Evolutionary conservation across 2,888 invertebrate genomes (phyloP), one percentile per base, ranked within the genome.

Genomic region (Ashinkailepas kermadecensis): DNA sequence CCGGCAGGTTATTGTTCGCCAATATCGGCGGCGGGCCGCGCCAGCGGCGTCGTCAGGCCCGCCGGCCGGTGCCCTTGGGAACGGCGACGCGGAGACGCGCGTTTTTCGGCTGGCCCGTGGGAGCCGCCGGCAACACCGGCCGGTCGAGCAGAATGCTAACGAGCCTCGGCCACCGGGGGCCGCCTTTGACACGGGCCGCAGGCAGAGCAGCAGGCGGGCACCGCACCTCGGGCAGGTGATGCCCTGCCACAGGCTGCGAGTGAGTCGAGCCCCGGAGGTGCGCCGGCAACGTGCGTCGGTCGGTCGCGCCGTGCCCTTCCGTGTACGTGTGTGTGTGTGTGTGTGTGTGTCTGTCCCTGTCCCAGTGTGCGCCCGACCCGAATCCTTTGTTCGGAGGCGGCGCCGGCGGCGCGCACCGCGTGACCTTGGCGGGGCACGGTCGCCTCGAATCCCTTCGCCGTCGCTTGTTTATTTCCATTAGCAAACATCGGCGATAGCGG

Each of bases 1-100:
- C 54, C 74, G 74, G 7, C 74, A 74, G 74, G 74, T 74, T 74
- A 74, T 74, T 74, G 74, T 74, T 74, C 74, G 74, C 74, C 74
- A 74, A 74, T 74, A 74, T 56, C 39, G 39, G 39, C 39, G 39
- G 39, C 39, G 39, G 21, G 56, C 23, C 21, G 18, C 18, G 56
- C 3, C 74, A 11, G 56, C 54, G 15, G 56, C 54, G 74, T 21
- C 54, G 15, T 18, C 18, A 74, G 56, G 56, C 56, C 15, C 54
- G 70, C 12, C 25, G 25, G 25, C 67, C 23, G 74, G 54, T 56
- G 56, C 54, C 59, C 59, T 15, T 59, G 59, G 59, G 59, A 59
- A 59, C 74, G 54, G 25, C 74, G 18, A 23, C 54, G 18, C 18
- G 23, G 39, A 39, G 39, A 39, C 39, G 39, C 39, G 39, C 39